These are phyloP conservation scores for Acronicta alni DNA, from an alignment of 2,888 invertebrate genomes.

Conservation along the genomic window DNA sequence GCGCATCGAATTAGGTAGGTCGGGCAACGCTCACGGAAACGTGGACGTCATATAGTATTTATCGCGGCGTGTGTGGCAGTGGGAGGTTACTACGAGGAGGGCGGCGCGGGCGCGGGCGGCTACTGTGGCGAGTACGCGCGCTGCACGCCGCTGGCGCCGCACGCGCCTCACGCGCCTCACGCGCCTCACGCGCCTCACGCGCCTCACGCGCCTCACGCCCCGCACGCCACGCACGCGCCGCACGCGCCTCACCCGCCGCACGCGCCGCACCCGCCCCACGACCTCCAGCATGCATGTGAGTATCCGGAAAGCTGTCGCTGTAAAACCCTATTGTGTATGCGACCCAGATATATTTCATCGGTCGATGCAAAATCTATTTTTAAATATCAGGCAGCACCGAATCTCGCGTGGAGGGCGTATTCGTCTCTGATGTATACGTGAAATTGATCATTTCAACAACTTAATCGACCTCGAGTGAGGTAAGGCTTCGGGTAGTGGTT, in stretches of 20 bases:
- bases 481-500: slow-evolving; percentile 42
- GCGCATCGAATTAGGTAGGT: slow-evolving; percentile 76
- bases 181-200: slow-evolving; percentile 58
- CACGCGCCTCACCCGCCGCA: slow-evolving; percentile 58
- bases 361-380: neutral
- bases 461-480: slow-evolving; percentile 25
- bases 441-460: slow-evolving; percentile 2
- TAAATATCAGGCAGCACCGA: slow-evolving; percentile 3
- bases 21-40: slow-evolving; percentile 50
- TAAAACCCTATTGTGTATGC: slow-evolving; percentile 8
- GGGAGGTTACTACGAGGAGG: slow-evolving; percentile 87
- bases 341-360: neutral
- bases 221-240: too few species aligned
- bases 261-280: slow-evolving; percentile 66
- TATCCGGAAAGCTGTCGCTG: slow-evolving; percentile 55
- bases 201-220: slow-evolving; percentile 73
- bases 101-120: slow-evolving; percentile 75
- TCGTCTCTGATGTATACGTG: slow-evolving; percentile 6
- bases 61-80: slow-evolving; percentile 86
- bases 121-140: slow-evolving; percentile 84
- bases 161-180: slow-evolving; percentile 65
- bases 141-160: slow-evolving; percentile 71
- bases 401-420: slow-evolving; percentile 2
- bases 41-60: slow-evolving; percentile 62
- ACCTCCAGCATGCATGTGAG: slow-evolving; percentile 81